These are phyloP conservation scores for Ganaspis sp. DNA, from an alignment of 1,140 invertebrate genomes.

Conservation along the genomic window DNA sequence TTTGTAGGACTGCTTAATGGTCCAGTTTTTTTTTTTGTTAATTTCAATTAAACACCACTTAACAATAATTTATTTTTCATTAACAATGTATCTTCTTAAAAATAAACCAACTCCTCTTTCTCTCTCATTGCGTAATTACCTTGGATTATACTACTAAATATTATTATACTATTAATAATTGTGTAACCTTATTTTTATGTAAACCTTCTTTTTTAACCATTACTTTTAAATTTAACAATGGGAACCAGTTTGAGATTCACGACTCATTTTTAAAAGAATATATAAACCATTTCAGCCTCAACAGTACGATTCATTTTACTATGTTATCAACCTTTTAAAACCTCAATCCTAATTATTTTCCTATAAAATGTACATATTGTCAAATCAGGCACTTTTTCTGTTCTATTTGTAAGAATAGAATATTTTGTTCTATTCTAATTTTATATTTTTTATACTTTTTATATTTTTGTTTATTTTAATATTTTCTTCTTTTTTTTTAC, in stretches of 20 bases:
- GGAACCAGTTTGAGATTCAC: neutral
- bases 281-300: neutral
- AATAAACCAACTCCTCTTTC: slow-evolving; percentile 17
- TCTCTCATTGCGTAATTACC: neutral
- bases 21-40: slow-evolving; percentile 10
- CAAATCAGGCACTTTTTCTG: too few species aligned
- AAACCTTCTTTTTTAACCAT: neutral
- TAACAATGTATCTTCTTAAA: neutral
- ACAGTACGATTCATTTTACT: too few species aligned
- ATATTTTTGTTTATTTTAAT: too few species aligned
- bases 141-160: too few species aligned
- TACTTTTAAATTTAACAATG: neutral
- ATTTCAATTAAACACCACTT: slow-evolving; percentile 9
- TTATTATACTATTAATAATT: too few species aligned
- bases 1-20: neutral
- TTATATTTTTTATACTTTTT: too few species aligned
- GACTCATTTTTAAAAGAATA: neutral
- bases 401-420: too few species aligned
- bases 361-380: too few species aligned
- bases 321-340: too few species aligned
- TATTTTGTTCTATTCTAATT: too few species aligned
- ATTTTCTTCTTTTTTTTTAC: neutral
- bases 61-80: slow-evolving; percentile 9
- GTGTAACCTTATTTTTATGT: neutral
- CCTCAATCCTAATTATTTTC: too few species aligned